Evolutionary conservation across 2,888 invertebrate species (phyloP).

Genomic region (Polyommatus icarus): DNA sequence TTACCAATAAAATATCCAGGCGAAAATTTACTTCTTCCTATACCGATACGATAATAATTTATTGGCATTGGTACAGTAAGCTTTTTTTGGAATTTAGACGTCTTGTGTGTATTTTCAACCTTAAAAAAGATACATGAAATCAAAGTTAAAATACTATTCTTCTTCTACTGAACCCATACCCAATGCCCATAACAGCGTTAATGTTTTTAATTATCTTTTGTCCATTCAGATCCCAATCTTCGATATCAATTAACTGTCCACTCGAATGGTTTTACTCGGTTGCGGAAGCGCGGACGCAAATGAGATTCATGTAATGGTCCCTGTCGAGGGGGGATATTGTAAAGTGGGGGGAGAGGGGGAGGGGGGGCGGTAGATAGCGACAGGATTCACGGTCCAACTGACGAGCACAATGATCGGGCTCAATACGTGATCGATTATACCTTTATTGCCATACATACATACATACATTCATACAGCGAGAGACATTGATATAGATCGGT

Average conservation of each 20-base stretch:
- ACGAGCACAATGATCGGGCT: conserved; percentile 74
- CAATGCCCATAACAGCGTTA: not conserved
- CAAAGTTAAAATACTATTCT: not conserved
- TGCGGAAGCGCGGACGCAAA: conserved; percentile 75
- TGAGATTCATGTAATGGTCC: conserved; percentile 66
- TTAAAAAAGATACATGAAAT: too few relatives aligned
- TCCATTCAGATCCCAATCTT: conserved; percentile 43
- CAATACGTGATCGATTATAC: conserved; percentile 79
- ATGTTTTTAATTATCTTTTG: conserved; percentile 11
- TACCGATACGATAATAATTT: too few relatives aligned
- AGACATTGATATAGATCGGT: conserved; percentile 31
- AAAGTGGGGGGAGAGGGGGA: conserved; percentile 42
- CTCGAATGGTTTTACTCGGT: conserved; percentile 67
- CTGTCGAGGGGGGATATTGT: conserved; percentile 39
- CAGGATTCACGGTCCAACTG: conserved; percentile 79
- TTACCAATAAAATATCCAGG: too few relatives aligned
- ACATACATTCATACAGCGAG: conserved; percentile 37
- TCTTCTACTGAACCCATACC: not conserved
- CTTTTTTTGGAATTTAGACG: too few relatives aligned
- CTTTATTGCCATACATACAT: conserved; percentile 58
- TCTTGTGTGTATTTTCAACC: too few relatives aligned
- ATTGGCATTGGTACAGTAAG: too few relatives aligned
- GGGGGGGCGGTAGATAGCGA: conserved; percentile 59
- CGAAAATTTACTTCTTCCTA: too few relatives aligned
- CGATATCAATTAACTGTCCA: conserved; percentile 64